Conservation (phyloP, 2,797 vertebrate species). For the Cygnus olor region DNA sequence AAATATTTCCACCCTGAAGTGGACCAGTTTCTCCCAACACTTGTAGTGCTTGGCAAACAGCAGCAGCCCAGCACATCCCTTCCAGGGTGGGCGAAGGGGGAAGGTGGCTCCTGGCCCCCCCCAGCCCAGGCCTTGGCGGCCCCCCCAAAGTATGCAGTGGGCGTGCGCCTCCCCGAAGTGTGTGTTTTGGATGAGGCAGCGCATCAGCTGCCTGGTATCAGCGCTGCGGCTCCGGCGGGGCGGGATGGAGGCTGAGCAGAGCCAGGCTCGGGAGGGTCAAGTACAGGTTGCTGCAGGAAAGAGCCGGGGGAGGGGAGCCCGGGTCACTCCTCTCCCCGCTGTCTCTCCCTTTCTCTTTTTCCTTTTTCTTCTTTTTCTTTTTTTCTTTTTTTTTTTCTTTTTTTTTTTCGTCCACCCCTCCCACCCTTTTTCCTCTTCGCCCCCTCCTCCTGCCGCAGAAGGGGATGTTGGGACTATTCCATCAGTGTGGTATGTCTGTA, state of each 20-base stretch:
- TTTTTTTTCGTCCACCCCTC: neutral
- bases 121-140: neutral
- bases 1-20: slow-evolving; percentile 43
- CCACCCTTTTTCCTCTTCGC: neutral
- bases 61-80: neutral
- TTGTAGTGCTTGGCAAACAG: slow-evolving; percentile 58
- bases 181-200: slow-evolving; percentile 74
- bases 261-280: slow-evolving; percentile 82
- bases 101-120: slow-evolving; percentile 26
- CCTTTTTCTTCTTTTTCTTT: neutral
- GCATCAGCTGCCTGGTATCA: slow-evolving; percentile 75
- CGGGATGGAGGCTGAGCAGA: slow-evolving; percentile 72
- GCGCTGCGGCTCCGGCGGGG: slow-evolving; percentile 75
- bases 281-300: slow-evolving; percentile 81
- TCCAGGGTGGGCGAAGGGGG: neutral
- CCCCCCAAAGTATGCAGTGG: slow-evolving; percentile 32
- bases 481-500: slow-evolving; percentile 84
- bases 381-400: neutral
- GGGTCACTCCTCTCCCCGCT: slow-evolving; percentile 70
- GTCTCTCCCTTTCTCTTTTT: slow-evolving; percentile 24
- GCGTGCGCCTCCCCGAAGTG: slow-evolving; percentile 67
- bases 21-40: slow-evolving; percentile 19
- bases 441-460: slow-evolving; percentile 12
- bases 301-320: slow-evolving; percentile 77
- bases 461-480: slow-evolving; percentile 77